A percentile compares a stretch with the other conserved stretches of the same genome.
These are phyloP conservation scores for Ahaetulla prasina DNA, from an alignment of 2,113 vertebrate genomes.

Conservation along the genomic window DNA sequence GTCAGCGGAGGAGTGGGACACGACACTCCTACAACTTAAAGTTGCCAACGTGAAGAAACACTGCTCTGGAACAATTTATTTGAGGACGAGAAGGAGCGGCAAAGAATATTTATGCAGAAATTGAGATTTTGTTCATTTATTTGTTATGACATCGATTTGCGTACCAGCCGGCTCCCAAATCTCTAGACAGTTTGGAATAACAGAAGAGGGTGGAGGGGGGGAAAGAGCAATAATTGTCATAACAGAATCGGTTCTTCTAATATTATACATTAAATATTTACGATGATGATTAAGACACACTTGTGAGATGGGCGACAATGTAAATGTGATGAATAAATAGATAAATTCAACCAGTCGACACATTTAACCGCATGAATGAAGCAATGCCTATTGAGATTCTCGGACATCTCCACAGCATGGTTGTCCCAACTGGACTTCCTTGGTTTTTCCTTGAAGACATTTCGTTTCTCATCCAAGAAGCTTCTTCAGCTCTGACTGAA, in stretches of 20 bases:
- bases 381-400: no score
- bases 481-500: no score
- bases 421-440: no score
- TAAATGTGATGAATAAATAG: neutral
- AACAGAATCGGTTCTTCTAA: neutral
- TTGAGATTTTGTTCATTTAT: neutral
- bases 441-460: no score
- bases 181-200: neutral
- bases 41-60: neutral
- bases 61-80: neutral
- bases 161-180: neutral
- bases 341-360: neutral
- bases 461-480: no score
- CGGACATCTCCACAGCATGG: no score
- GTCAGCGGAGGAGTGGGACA: no score
- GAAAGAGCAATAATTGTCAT: neutral
- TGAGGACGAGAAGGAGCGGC: neutral
- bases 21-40: neutral
- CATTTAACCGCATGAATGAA: neutral
- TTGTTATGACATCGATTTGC: neutral
- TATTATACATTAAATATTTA: neutral
- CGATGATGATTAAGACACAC: neutral
- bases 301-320: neutral
- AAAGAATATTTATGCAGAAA: neutral
- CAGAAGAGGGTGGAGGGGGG: neutral